A percentile compares a stretch with the other conserved stretches of the same genome.
phyloP scores from a whole-genome alignment of 2,797 vertebrate genomes.

The Sphenopsis melanotis region DNA sequence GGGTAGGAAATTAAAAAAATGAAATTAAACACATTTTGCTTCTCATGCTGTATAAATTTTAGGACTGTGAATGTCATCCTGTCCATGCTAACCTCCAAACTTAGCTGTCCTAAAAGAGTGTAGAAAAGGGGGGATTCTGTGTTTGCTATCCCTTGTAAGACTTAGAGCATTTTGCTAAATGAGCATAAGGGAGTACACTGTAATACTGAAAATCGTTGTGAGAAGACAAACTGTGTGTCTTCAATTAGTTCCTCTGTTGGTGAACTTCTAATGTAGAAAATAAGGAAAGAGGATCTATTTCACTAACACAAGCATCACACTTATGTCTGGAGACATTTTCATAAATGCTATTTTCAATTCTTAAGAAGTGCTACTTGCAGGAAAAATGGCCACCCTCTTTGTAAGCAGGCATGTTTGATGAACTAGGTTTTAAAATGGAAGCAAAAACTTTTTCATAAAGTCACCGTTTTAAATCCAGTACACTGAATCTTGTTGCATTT shows the following conservation, averaged over 20 bases:
- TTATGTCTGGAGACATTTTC: background rate
- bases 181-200: background rate
- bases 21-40: background rate
- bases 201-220: background rate
- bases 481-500: background rate
- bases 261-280: background rate
- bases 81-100: background rate
- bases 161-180: background rate
- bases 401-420: background rate
- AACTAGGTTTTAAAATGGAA: background rate
- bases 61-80: background rate
- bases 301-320: background rate
- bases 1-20: background rate
- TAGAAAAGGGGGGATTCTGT: rapidly evolving
- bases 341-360: background rate
- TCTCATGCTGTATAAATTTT: background rate
- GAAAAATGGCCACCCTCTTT: background rate
- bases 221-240: background rate
- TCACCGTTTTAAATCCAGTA: background rate
- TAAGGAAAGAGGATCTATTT: background rate
- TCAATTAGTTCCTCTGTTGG: background rate
- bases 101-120: background rate
- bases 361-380: background rate
- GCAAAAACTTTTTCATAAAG: background rate
- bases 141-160: background rate